Evolutionary conservation across 2,113 vertebrate species (phyloP).

Genomic region (Brachyistius frenatus): DNA sequence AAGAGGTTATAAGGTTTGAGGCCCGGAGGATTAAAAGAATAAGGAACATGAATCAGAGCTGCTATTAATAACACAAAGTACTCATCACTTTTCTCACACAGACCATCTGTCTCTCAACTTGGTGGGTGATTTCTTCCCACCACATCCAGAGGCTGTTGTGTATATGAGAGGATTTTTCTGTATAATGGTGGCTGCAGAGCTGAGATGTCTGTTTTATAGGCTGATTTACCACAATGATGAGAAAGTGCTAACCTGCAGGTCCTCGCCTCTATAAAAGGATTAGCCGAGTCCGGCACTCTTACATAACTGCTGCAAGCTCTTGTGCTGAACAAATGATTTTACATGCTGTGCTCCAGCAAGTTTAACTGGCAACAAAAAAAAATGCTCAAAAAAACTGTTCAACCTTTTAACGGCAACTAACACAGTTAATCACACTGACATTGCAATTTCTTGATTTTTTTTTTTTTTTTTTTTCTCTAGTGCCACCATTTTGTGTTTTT

Average conservation of each 20-base stretch:
- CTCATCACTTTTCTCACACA: neutral
- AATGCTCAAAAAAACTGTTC: neutral
- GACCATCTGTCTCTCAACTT: neutral
- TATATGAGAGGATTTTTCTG: slow-evolving; percentile 17
- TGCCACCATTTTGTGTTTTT: too few relatives aligned
- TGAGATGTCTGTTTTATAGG: slow-evolving; percentile 24
- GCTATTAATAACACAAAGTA: slow-evolving; percentile 46
- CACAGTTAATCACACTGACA: too few relatives aligned
- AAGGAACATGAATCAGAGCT: slow-evolving; percentile 7
- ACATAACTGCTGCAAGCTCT: slow-evolving; percentile 52
- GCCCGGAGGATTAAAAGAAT: slow-evolving; percentile 12
- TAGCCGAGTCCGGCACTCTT: slow-evolving; percentile 61
- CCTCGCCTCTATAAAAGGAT: slow-evolving; percentile 54
- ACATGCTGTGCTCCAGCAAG: slow-evolving; percentile 3
- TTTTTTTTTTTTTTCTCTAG: too few relatives aligned
- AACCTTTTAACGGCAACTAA: neutral
- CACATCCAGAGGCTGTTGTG: neutral
- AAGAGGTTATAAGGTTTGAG: slow-evolving; percentile 15
- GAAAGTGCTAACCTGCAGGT: slow-evolving; percentile 44
- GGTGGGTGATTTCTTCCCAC: slow-evolving; percentile 17
- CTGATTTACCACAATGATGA: slow-evolving; percentile 65
- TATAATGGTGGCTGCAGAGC: slow-evolving; percentile 2
- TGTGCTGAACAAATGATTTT: slow-evolving; percentile 9
- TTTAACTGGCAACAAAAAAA: neutral
- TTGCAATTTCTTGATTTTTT: too few relatives aligned